Evolutionary conservation across 2,888 invertebrate genomes (phyloP).

Genomic region (Drosophila meridiana): DNA sequence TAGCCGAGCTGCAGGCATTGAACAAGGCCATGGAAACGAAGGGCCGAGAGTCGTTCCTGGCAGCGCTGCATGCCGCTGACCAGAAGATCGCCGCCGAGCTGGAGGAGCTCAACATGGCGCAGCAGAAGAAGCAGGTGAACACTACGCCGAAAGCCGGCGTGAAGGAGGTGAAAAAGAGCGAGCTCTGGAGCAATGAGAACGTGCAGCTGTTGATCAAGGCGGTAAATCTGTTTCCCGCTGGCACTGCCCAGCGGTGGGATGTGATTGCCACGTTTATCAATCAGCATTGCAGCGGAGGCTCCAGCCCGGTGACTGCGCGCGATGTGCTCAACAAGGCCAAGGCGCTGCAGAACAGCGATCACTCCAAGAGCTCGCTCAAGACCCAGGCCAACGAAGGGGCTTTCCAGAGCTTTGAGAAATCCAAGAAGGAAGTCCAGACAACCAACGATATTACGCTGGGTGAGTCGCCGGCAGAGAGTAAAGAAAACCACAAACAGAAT

Average conservation of each 20-base stretch:
- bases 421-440: slow-evolving; percentile 88
- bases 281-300: slow-evolving; percentile 89
- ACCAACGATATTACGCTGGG: slow-evolving; percentile 90
- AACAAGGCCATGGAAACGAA: slow-evolving; percentile 89
- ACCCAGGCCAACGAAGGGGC: slow-evolving; percentile 96
- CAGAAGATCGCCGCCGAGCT: slow-evolving; percentile 92
- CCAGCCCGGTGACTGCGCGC: slow-evolving; percentile 90
- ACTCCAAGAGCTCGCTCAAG: slow-evolving; percentile 93
- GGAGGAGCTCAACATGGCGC: slow-evolving; percentile 85
- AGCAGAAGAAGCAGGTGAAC: slow-evolving; percentile 70
- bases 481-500: slow-evolving; percentile 74
- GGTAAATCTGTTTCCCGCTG: slow-evolving; percentile 98
- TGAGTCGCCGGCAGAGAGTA: slow-evolving; percentile 84
- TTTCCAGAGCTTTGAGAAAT: slow-evolving; percentile 95
- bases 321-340: slow-evolving; percentile 98
- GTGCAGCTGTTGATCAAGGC: slow-evolving; percentile 97
- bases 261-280: slow-evolving; percentile 98
- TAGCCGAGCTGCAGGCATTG: slow-evolving; percentile 90
- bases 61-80: slow-evolving; percentile 90
- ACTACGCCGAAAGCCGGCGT: slow-evolving; percentile 81
- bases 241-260: slow-evolving; percentile 96
- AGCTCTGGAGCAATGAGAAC: slow-evolving; percentile 93
- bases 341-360: slow-evolving; percentile 95
- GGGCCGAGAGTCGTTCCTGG: slow-evolving; percentile 89
- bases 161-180: slow-evolving; percentile 82